These are phyloP conservation scores for Gallirallus australis DNA, from an alignment of 2,797 vertebrate species.

Conservation along the genomic window DNA sequence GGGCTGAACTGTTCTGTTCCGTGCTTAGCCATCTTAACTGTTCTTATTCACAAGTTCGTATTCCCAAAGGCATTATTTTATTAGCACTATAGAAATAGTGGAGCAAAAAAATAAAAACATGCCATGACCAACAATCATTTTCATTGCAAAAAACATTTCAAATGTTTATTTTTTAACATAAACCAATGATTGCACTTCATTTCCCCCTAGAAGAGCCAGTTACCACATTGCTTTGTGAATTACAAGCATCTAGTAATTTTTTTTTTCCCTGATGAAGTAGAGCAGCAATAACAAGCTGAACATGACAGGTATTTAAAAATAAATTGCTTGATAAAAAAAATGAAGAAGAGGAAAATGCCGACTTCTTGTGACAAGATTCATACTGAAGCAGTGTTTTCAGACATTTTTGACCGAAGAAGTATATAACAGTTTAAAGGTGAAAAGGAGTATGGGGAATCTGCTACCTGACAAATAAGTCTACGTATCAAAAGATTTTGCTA, in stretches of 20 bases:
- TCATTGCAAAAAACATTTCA: not conserved
- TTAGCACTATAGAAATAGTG: not conserved
- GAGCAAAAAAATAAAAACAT: not conserved
- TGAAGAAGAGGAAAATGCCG: not conserved
- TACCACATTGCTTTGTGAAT: not conserved
- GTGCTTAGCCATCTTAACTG: not conserved
- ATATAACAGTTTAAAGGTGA: conserved; percentile 57
- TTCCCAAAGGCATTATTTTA: not conserved
- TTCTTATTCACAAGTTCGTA: not conserved
- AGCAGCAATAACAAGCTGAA: conserved; percentile 73
- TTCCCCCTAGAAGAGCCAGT: not conserved
- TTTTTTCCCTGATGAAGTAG: conserved; percentile 64
- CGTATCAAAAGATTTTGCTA: conserved; percentile 73
- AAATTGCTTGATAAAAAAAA: conserved; percentile 46
- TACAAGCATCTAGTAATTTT: not conserved
- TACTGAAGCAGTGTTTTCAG: conserved; percentile 10
- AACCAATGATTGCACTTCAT: not conserved
- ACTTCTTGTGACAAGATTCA: conserved; percentile 20
- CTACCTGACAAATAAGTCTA: conserved; percentile 75
- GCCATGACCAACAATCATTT: not conserved
- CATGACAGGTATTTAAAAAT: conserved; percentile 71
- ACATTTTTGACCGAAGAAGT: conserved; percentile 50
- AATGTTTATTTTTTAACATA: not conserved
- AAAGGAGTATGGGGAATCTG: conserved; percentile 56
- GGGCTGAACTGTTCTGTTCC: not conserved